Base-by-base conservation (phyloP, 1,140 invertebrate genomes). In the Laupala kohalensis region DNA sequence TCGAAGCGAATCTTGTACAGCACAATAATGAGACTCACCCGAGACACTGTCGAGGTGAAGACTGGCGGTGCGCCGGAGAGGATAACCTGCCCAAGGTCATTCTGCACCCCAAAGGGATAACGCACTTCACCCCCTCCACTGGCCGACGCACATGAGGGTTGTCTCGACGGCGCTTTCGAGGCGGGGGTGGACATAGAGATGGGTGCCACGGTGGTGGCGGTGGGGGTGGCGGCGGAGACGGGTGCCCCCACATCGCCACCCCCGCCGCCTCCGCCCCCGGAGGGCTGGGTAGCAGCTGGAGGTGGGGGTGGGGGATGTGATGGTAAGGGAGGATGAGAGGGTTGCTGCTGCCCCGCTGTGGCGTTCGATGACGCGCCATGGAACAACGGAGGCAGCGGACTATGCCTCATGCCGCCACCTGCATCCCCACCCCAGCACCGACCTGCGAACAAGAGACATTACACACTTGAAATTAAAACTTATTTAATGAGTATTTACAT, bases 41-140 rank as follows among this genome's bases (percentile, higher is more conserved):
- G n/a, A n/a, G n/a, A 53, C 1, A 0, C 37, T 53, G 37, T 0
- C 19, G 4, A 19, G 3, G 5, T 15, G 37, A 70, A 70, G 27
- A 76, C 74, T 72, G 75, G 75, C 15, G 73, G 23, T 67, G 71
- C 69, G 72, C 62, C 53, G 3, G 70, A 72, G 29, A 78, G 74
- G 69, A 76, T 74, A 69, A 78, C 77, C 72, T 78, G 77, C n/a
- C 80, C 80, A 70, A 81, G 74, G 72, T 81, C 80, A 77, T 81
- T 81, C 73, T 81, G 80, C 53, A 80, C 78, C 19, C 80, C 80
- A 73, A 81, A 81, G 2, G 80, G 80, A 72, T 81, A 81, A 19
- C 77, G 75, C 25, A 80, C 77, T 74, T 79, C 78, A 72, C 71
- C 65, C 69, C 15, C 26, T 25, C 69, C 23, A 5, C 19, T 26